Base-by-base conservation (phyloP, 2,797 vertebrate species). In the Phataginus tricuspis region DNA sequence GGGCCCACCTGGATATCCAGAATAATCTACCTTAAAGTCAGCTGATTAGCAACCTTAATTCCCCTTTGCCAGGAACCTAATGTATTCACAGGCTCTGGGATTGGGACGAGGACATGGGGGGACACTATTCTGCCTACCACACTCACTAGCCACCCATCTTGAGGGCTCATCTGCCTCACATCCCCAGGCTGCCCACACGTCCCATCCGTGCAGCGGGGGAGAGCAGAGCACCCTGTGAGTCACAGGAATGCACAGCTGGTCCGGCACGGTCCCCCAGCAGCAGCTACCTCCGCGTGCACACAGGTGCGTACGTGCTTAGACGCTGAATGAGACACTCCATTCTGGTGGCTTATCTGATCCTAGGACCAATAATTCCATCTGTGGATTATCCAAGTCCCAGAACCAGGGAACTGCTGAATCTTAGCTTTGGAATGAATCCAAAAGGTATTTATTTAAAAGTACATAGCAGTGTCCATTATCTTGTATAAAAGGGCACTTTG, bases 401-500 rank as follows among this genome's bases (percentile, higher is more conserved):
- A 86, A 85, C 8, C 10, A 53, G 66, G 13, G 10, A 45, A 55
- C 5, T 84, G 31, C 21, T 53, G 8, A 8, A 55, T n/a, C 49
- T 82, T 27, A 45, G 84, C 34, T 94, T 82, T 59, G 53, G 25
- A 42, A 91, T 34, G 69, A 91, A 61, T n/a, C 51, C 34, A 16
- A 72, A 83, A 63, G 51, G n/a, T 39, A 45, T 19, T 72, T 49
- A 77, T 78, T 72, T 74, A 74, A 77, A 93, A 91, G 42, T 45
- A 59, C 11, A 78, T 7, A 27, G n/a, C 25, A 8, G 2, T 37
- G 3, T 77, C 71, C 78, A 3, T 64, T 16, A 39, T 7, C 39
- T n/a, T 42, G 49, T 0, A 86, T 10, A 45, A 45, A 45, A 45
- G 45, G 45, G 34, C 5, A 53, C 45, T 87, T 61, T 45, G n/a